These are phyloP conservation scores for Taphrorychus bicolor DNA, from an alignment of 2,888 invertebrate species.

Conservation along the genomic window DNA sequence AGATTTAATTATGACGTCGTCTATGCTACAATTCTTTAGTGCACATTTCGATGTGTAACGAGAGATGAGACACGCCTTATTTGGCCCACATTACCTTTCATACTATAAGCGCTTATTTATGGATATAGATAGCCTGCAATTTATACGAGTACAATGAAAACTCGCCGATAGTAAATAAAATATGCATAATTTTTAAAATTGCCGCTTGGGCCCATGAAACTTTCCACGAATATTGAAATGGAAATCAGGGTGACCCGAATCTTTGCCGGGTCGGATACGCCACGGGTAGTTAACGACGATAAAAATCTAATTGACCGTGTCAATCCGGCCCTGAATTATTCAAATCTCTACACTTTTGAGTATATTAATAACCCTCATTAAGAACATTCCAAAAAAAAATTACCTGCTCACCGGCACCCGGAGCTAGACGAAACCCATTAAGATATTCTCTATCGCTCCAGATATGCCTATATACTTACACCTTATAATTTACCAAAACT, in stretches of 20 bases:
- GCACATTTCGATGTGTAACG: too few relatives aligned
- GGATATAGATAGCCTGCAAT: too few relatives aligned
- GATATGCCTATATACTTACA: too few relatives aligned
- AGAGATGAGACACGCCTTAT: conserved; percentile 1
- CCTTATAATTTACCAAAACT: conserved; percentile 9
- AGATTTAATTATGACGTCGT: conserved; percentile 9
- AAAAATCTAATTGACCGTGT: neutral
- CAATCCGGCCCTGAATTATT: neutral
- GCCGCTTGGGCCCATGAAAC: too few relatives aligned
- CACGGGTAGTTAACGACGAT: neutral
- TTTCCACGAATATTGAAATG: neutral
- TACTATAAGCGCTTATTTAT: too few relatives aligned
- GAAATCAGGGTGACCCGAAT: neutral
- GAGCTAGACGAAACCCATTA: conserved; percentile 4
- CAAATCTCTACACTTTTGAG: neutral
- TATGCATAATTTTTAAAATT: too few relatives aligned
- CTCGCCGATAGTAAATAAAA: too few relatives aligned
- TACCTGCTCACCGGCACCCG: neutral
- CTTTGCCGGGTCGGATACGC: neutral
- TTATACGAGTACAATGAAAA: too few relatives aligned
- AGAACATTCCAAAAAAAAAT: neutral
- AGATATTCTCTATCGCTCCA: conserved; percentile 5
- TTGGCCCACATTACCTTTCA: too few relatives aligned
- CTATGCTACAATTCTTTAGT: too few relatives aligned
- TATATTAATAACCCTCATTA: conserved; percentile 10